These are phyloP conservation scores for Eremophila alpestris DNA, from an alignment of 2,797 vertebrate species.

Conservation along the genomic window DNA sequence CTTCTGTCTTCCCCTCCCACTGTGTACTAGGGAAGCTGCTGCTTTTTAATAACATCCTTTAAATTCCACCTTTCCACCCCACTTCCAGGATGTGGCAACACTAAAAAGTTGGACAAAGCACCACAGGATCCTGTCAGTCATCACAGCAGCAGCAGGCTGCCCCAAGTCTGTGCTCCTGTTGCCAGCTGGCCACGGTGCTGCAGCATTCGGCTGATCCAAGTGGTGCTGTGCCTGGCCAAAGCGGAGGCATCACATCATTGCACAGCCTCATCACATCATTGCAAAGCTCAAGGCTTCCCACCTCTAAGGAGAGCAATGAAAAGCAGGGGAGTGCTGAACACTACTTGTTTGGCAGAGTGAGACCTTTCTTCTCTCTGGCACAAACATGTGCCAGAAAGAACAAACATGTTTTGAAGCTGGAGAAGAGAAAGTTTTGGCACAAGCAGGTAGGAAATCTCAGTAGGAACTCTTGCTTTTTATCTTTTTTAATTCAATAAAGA, in stretches of 20 bases:
- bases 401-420: conserved; percentile 43
- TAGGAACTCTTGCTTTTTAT: conserved; percentile 37
- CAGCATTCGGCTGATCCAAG: rapidly evolving
- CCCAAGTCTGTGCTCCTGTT: neutral
- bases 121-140: neutral
- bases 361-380: conserved; percentile 21
- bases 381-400: neutral
- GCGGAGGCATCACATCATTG: neutral
- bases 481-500: conserved; percentile 38
- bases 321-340: neutral
- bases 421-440: conserved; percentile 51
- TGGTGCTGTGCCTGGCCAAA: neutral
- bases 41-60: neutral
- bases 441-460: neutral
- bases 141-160: neutral
- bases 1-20: neutral
- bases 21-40: neutral
- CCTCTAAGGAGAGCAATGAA: neutral
- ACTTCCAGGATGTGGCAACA: neutral
- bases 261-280: neutral
- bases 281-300: neutral
- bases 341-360: neutral
- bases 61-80: neutral
- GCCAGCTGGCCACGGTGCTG: neutral
- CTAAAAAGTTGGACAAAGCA: neutral